Base-by-base conservation (phyloP, 2,888 invertebrate species). In the Nasonia oneida region DNA sequence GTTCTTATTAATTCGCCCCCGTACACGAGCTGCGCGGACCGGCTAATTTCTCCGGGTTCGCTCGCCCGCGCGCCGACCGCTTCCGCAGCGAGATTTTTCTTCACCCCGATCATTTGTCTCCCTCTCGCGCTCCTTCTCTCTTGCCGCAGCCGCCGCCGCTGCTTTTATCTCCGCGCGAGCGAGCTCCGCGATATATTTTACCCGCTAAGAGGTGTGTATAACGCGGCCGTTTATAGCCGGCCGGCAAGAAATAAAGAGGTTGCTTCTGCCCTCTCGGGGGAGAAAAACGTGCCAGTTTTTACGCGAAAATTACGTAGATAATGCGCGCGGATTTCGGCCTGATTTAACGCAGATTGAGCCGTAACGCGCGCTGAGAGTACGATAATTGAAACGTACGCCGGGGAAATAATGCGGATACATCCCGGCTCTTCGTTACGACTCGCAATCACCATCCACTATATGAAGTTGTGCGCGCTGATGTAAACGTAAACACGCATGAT, bases 1-100 rank as follows among this genome's bases (percentile, higher is more conserved):
- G 57, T 73, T 29, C 71, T 73, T 81, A 81, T 81, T 81, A 81
- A 81, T 81, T 73, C 57, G 15, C 70, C 33, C n/a, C 10, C 53
- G 18, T 10, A 3, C 5, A 4, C 29, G 42, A 18, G 18, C 18
- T 15, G 3, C 64, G 64, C 42, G 67, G 33, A 3, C 14, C 4
- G n/a, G 57, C 23, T 70, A 79, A 79, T 79, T 79, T 79, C 50
- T 39, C 67, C 70, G 79, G 37, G 67, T 29, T 77, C 10, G n/a
- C 39, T 1, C 61, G 77, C 12, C 61, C 18, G n/a, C 39, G 3
- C 57, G 77, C 12, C 23, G 75, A 4, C 15, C 15, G 23, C 39
- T 39, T 77, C 18, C n/a, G 14, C 61, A 8, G 57, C n/a, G 6
- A n/a, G 57, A 61, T 61, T 61, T 18, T 53, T 61, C n/a, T n/a